Evolutionary conservation across 2,797 vertebrate species (phyloP).

Genomic region (Lerista edwardsae): DNA sequence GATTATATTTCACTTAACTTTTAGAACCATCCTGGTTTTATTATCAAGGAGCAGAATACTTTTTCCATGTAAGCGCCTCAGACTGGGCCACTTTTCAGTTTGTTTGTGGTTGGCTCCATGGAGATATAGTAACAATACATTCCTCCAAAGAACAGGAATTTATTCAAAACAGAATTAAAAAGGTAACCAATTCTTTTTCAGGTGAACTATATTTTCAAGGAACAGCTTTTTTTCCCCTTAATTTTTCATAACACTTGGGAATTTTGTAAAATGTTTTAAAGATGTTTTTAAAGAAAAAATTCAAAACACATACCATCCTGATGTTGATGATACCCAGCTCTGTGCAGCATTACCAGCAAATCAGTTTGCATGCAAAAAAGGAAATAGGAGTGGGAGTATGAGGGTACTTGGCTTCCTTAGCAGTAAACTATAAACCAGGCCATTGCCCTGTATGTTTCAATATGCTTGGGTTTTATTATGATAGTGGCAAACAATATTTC

Average conservation of each 20-base stretch:
- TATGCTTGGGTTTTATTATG: too few species aligned
- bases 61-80: constrained; percentile 78
- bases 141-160: constrained; percentile 88
- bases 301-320: neutral
- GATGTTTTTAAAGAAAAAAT: neutral
- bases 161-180: constrained; percentile 83
- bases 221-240: neutral
- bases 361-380: too few species aligned
- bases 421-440: too few species aligned
- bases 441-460: too few species aligned
- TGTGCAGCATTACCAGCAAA: neutral
- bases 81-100: constrained; percentile 84
- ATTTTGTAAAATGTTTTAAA: neutral
- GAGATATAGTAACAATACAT: constrained; percentile 85
- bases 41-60: constrained; percentile 87
- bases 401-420: too few species aligned
- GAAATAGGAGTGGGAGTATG: too few species aligned
- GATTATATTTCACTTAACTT: constrained; percentile 45
- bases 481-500: too few species aligned
- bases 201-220: neutral
- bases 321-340: neutral
- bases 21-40: constrained; percentile 86
- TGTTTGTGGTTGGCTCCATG: constrained; percentile 87
- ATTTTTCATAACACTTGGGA: neutral
- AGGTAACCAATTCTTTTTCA: constrained; percentile 73